Evolutionary conservation across 2,797 vertebrate species (phyloP).

Genomic region (Miichthys miiuy): DNA sequence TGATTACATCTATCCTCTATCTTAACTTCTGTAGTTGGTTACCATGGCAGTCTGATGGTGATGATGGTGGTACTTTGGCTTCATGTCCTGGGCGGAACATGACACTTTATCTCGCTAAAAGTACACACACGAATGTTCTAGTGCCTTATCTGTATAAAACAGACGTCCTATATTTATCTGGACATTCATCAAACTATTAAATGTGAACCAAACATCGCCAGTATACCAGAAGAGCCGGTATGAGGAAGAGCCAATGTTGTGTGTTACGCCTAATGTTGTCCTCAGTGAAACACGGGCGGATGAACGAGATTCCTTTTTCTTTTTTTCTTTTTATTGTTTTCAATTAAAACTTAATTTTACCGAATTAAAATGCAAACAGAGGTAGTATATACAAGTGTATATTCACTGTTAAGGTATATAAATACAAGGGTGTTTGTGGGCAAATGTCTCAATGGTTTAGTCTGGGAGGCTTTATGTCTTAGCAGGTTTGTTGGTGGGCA

Average conservation of each 20-base stretch:
- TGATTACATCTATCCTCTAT: too few species aligned
- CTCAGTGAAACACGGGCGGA: slow-evolving; percentile 51
- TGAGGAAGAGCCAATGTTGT: slow-evolving; percentile 38
- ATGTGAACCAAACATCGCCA: neutral
- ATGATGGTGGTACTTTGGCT: too few species aligned
- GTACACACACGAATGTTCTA: neutral
- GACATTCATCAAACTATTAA: neutral
- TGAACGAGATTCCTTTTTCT: neutral
- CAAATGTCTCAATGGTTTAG: slow-evolving; percentile 44
- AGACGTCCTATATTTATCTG: neutral
- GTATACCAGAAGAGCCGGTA: neutral
- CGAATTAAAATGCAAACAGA: neutral
- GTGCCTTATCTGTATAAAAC: slow-evolving; percentile 21
- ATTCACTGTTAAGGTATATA: neutral
- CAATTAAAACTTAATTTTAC: too few species aligned
- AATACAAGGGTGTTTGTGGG: neutral
- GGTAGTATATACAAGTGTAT: too few species aligned
- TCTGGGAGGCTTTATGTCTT: slow-evolving; percentile 63
- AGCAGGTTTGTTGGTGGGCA: slow-evolving; percentile 51
- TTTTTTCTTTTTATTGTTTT: neutral
- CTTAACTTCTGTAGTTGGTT: neutral
- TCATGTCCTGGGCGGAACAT: neutral
- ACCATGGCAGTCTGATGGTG: neutral
- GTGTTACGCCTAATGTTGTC: slow-evolving; percentile 62
- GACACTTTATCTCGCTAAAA: slow-evolving; percentile 11